A percentile compares a stretch with the other conserved stretches of the same genome.
These are phyloP conservation scores for Pygathrix nemaeus DNA, from an alignment of 2,113 vertebrate genomes.

Conservation along the genomic window DNA sequence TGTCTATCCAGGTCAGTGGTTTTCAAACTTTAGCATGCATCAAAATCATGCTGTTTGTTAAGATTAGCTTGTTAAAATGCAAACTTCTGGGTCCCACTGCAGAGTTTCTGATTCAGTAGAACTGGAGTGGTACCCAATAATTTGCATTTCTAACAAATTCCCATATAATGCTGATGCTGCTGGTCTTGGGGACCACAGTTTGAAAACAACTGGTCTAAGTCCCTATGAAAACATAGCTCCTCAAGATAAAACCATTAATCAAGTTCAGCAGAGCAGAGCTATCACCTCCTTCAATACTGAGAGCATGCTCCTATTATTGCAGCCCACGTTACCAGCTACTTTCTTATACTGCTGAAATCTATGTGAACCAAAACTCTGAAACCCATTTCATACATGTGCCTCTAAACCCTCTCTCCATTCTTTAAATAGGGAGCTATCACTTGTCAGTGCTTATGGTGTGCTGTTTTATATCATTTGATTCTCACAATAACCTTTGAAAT, in stretches of 20 bases:
- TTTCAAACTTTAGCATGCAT: neutral
- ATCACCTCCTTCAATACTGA: neutral
- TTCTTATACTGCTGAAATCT: neutral
- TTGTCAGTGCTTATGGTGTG: neutral
- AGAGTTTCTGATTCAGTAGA: neutral
- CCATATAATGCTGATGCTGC: neutral
- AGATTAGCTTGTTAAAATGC: neutral
- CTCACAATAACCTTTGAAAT: neutral
- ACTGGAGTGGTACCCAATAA: neutral
- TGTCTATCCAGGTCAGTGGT: neutral
- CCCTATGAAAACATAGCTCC: neutral
- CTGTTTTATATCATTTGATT: neutral
- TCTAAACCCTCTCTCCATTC: neutral
- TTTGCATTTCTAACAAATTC: conserved; percentile 28
- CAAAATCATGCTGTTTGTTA: neutral
- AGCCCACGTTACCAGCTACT: neutral
- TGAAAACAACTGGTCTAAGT: neutral
- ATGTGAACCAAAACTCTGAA: neutral
- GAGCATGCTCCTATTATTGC: neutral
- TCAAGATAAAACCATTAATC: neutral
- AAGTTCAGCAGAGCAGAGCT: neutral
- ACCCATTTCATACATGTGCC: fast-evolving
- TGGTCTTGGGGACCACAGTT: neutral
- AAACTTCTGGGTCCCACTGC: neutral
- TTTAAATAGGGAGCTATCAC: neutral